Conservation (phyloP, 2,888 invertebrate genomes). For the Drosophila acutilabella region DNA sequence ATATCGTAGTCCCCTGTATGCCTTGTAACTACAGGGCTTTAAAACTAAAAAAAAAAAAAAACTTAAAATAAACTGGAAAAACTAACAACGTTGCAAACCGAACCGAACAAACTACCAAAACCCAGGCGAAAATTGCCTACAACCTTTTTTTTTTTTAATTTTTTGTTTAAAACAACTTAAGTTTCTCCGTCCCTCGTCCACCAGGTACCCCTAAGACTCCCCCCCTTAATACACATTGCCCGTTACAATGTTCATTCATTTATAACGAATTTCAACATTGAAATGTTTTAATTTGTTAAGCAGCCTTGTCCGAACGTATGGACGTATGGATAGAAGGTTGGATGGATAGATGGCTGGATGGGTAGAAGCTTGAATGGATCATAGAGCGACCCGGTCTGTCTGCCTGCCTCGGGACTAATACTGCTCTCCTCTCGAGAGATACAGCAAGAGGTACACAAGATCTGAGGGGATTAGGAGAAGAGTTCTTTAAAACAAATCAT, state of each 20-base stretch:
- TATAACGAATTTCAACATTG: conserved; percentile 75
- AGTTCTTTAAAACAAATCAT: conserved; percentile 46
- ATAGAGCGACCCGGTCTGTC: background rate
- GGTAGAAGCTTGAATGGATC: conserved; percentile 2
- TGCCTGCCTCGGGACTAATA: conserved; percentile 43
- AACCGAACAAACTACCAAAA: conserved; percentile 19
- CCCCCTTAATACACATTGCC: conserved; percentile 26
- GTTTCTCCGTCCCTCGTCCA: background rate
- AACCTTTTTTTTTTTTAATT: conserved; percentile 45
- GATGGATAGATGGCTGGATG: conserved; percentile 14
- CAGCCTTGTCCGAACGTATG: conserved; percentile 41
- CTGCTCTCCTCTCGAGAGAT: conserved; percentile 1
- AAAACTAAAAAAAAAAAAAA: background rate
- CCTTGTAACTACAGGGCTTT: too few species aligned
- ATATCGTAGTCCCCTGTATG: too few species aligned
- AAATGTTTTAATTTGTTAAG: conserved; percentile 59
- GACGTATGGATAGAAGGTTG: conserved; percentile 6
- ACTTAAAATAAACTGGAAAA: conserved; percentile 57
- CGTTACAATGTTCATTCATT: conserved; percentile 76
- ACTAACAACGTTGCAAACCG: conserved; percentile 40
- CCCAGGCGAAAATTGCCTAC: conserved; percentile 49
- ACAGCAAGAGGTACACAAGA: too few species aligned
- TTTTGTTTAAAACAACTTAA: conserved; percentile 24
- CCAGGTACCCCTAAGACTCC: background rate
- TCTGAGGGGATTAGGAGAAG: background rate